Percentiles rank a stretch among this genome's conserved stretches.
Evolutionary conservation across 2,113 vertebrate genomes (phyloP).

Genomic region (Acrocephalus kingi): DNA sequence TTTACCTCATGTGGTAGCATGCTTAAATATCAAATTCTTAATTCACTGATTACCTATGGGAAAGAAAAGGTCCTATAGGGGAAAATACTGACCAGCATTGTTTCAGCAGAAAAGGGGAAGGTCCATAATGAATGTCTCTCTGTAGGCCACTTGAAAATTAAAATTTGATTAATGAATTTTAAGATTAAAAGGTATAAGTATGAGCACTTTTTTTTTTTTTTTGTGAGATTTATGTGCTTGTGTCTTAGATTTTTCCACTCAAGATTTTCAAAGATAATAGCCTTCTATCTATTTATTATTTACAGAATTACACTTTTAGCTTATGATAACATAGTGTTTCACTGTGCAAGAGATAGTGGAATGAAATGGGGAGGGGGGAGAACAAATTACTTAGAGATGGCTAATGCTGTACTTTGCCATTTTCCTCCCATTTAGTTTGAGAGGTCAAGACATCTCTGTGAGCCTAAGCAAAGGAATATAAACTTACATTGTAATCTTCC

Average conservation of each 20-base stretch:
- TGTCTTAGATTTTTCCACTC: background rate
- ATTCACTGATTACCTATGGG: background rate
- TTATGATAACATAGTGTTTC: background rate
- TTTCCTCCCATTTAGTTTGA: background rate
- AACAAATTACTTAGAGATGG: background rate
- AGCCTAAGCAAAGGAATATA: background rate
- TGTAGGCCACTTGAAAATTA: background rate
- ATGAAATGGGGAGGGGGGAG: background rate
- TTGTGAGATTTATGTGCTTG: rapidly evolving
- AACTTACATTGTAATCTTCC: background rate
- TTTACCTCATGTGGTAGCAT: background rate
- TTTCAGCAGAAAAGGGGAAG: background rate
- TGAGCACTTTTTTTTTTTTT: background rate
- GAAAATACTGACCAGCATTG: background rate
- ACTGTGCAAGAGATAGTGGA: background rate
- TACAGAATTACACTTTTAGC: background rate
- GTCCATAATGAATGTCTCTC: background rate
- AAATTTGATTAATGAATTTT: background rate
- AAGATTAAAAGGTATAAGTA: background rate
- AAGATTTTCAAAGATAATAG: background rate
- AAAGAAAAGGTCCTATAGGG: background rate
- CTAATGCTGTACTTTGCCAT: background rate
- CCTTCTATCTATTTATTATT: background rate
- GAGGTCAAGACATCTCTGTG: background rate
- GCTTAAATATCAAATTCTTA: background rate